Evolutionary conservation across 1,140 invertebrate genomes (phyloP).

Genomic region (Drosophila sp.): DNA sequence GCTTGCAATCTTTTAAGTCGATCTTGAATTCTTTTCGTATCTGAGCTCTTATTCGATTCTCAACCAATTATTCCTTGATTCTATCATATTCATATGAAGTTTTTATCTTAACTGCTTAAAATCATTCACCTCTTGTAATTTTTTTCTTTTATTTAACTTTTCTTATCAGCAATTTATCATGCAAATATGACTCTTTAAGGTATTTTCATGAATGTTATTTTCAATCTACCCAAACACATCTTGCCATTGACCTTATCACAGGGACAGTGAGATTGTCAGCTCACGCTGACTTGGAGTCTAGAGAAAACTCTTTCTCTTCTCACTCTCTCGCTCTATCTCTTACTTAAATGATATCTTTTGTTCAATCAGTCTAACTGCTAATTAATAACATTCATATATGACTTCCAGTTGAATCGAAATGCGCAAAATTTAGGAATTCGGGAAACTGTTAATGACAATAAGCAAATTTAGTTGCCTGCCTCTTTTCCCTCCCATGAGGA

Average conservation of each 20-base stretch:
- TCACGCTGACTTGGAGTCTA: neutral
- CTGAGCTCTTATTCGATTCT: too few species aligned
- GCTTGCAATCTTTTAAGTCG: too few species aligned
- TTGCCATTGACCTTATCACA: slow-evolving; percentile 1
- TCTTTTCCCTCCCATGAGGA: neutral
- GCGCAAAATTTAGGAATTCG: slow-evolving; percentile 22
- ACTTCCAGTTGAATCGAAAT: slow-evolving; percentile 27
- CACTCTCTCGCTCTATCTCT: neutral
- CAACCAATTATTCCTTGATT: too few species aligned
- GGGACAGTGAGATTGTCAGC: neutral
- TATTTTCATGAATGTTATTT: neutral
- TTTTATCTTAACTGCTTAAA: too few species aligned
- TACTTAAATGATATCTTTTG: neutral
- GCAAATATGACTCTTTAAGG: neutral
- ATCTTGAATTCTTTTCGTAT: too few species aligned
- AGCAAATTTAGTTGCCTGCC: slow-evolving; percentile 25
- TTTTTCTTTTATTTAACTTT: neutral
- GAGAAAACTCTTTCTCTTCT: neutral
- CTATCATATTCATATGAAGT: too few species aligned
- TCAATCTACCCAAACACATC: neutral
- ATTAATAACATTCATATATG: slow-evolving; percentile 17
- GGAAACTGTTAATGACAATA: slow-evolving; percentile 41
- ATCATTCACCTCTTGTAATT: too few species aligned
- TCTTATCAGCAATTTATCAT: slow-evolving; percentile 10
- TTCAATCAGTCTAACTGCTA: slow-evolving; percentile 21